These are phyloP conservation scores for Allophyes oxyacanthae DNA, from an alignment of 2,888 invertebrate species.

Conservation along the genomic window DNA sequence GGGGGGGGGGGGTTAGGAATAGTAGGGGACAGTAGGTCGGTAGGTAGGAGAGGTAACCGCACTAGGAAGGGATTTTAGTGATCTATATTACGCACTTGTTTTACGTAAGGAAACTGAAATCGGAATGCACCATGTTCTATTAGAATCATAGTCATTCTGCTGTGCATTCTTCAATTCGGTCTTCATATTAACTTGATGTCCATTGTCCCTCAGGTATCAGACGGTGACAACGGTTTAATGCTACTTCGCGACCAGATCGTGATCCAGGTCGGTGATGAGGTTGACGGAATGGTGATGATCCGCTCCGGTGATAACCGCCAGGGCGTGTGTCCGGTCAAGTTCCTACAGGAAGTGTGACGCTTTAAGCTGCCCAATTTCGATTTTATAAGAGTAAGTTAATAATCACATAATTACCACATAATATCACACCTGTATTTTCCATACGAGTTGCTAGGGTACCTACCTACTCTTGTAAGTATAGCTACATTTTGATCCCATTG, in stretches of 20 bases:
- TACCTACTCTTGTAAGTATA: too few relatives aligned
- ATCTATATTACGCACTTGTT: too few relatives aligned
- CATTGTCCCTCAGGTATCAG: slow-evolving; percentile 92
- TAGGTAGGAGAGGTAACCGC: too few relatives aligned
- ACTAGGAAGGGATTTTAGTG: too few relatives aligned
- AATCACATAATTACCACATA: background rate
- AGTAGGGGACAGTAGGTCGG: too few relatives aligned
- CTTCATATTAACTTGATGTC: background rate
- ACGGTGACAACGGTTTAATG: slow-evolving; percentile 94
- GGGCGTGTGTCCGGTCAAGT: slow-evolving; percentile 97
- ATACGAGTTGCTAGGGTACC: too few relatives aligned
- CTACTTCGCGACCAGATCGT: slow-evolving; percentile 97
- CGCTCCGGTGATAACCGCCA: slow-evolving; percentile 97
- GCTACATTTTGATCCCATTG: too few relatives aligned
- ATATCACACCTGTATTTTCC: background rate
- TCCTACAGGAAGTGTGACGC: slow-evolving; percentile 98
- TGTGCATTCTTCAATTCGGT: too few relatives aligned
- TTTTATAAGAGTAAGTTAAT: slow-evolving; percentile 71
- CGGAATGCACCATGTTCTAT: too few relatives aligned
- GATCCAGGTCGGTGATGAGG: slow-evolving; percentile 96
- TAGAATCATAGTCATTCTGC: too few relatives aligned
- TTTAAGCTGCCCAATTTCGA: slow-evolving; percentile 81
- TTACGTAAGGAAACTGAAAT: too few relatives aligned
- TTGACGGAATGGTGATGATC: slow-evolving; percentile 98
- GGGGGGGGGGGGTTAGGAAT: too few relatives aligned